phyloP scores from a whole-genome alignment of 2,113 vertebrate species.

The Ciconia maguari region DNA sequence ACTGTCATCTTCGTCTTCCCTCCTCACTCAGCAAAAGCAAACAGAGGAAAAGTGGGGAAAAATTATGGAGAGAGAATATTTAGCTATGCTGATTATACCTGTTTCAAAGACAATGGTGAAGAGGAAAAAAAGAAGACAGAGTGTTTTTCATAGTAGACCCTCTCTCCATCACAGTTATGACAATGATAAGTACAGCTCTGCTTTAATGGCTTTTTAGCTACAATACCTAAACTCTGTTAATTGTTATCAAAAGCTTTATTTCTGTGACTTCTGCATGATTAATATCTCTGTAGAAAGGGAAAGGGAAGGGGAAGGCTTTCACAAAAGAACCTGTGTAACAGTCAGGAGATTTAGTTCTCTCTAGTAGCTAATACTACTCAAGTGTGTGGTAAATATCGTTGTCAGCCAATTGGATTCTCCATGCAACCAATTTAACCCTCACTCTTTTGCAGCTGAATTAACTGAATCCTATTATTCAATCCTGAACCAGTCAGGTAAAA shows the following conservation, averaged over 20 bases:
- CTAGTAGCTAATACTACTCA: not conserved
- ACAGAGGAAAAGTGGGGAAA: not conserved
- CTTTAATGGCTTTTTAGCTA: not conserved
- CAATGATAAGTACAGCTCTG: not conserved
- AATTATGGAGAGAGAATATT: not conserved
- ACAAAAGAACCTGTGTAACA: not conserved
- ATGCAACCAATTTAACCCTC: not conserved
- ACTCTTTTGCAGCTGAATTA: not conserved
- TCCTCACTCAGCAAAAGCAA: not conserved
- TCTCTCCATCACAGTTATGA: not conserved
- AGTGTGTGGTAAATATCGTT: not conserved
- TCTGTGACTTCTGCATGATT: not conserved
- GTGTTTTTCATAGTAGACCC: not conserved
- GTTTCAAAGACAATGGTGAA: not conserved
- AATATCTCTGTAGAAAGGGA: not conserved
- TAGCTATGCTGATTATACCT: not conserved
- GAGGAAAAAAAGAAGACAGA: not conserved
- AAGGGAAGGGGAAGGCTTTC: not conserved
- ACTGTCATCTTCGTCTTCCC: not conserved
- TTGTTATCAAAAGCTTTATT: not conserved
- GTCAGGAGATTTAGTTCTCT: not conserved
- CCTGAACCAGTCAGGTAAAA: not conserved
- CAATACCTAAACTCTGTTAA: not conserved
- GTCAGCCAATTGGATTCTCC: not conserved
- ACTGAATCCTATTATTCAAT: not conserved